Percentiles rank a stretch among this genome's conserved stretches.
These are phyloP conservation scores for Pteropus alecto DNA, from an alignment of 2,113 vertebrate genomes.

Conservation along the genomic window DNA sequence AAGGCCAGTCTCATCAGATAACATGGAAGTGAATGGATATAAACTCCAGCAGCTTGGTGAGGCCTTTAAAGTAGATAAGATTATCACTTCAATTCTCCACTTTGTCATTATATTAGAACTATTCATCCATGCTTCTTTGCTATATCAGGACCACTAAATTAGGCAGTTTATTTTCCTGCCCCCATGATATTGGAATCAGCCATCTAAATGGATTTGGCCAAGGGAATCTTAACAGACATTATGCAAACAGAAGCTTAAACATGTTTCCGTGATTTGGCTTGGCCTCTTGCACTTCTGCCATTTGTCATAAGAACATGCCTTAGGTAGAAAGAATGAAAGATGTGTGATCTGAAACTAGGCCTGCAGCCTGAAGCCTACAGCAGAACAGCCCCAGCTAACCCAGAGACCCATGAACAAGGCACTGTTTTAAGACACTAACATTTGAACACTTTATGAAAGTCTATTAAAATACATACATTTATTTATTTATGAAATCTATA, in stretches of 20 bases:
- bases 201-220: not conserved
- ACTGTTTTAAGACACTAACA: not conserved
- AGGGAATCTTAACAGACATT: not conserved
- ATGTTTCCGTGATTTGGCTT: not conserved
- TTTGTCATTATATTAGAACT: not conserved
- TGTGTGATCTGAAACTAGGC: not conserved
- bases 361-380: not conserved
- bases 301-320: not conserved
- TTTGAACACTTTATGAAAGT: not conserved
- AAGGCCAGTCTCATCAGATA: not conserved
- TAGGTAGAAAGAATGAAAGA: not conserved
- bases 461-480: not conserved
- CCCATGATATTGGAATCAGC: not conserved
- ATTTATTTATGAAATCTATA: not conserved
- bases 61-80: not conserved
- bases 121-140: not conserved
- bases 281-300: not conserved
- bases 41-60: not conserved
- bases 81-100: not conserved
- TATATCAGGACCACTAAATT: not conserved
- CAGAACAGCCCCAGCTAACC: not conserved
- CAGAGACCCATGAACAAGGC: not conserved
- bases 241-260: not conserved
- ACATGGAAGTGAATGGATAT: not conserved
- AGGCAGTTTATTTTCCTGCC: not conserved